Base-by-base conservation (phyloP, 2,888 invertebrate genomes). In the Drosophila neutralis region DNA sequence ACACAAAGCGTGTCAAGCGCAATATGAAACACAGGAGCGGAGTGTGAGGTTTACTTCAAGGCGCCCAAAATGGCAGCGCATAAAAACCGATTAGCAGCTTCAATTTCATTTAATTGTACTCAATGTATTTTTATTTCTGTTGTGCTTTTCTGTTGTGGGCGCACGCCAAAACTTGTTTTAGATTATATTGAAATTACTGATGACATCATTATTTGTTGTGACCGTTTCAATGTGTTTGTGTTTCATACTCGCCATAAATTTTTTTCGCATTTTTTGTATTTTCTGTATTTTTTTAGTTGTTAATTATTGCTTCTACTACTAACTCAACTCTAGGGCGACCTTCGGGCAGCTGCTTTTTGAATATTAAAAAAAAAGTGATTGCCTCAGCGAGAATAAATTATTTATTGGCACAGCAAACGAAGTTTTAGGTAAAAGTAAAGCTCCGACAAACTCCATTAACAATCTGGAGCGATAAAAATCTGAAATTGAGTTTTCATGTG, bases 121-220 rank as follows among this genome's bases (percentile, higher is more conserved):
- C 13, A 38, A 6, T n/a, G 2, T 57, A 36, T 13, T 56, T 48
- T 36, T 42, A 8, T 40, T 35, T 33, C 15, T 45, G 35, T 51
- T 42, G 56, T 53, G 21, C 48, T 45, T 57, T 49, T 24, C 62
- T 68, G 35, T 56, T 64, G 59, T 65, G 69, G 69, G 67, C 60
- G 68, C 68, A 15, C 51, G 59, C 53, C 70, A 29, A 38, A 90
- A 90, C 88, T 80, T 82, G 86, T 86, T 88, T 88, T 71, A 75
- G 76, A 76, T 83, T 76, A 73, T 83, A 88, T 83, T 81, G 49
- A 78, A 81, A 76, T 60, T 58, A 48, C 76, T 73, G 82, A 87
- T 87, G 87, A 87, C 87, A 87, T 87, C 90, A 87, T 90, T 82
- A 78, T 80, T 57, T 87, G 82, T 57, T 87, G 84, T 74, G 76